A percentile compares a stretch with the other conserved stretches of the same genome.
These are phyloP conservation scores for Acyrthosiphon pisum DNA, from an alignment of 1,140 invertebrate genomes.

Conservation along the genomic window DNA sequence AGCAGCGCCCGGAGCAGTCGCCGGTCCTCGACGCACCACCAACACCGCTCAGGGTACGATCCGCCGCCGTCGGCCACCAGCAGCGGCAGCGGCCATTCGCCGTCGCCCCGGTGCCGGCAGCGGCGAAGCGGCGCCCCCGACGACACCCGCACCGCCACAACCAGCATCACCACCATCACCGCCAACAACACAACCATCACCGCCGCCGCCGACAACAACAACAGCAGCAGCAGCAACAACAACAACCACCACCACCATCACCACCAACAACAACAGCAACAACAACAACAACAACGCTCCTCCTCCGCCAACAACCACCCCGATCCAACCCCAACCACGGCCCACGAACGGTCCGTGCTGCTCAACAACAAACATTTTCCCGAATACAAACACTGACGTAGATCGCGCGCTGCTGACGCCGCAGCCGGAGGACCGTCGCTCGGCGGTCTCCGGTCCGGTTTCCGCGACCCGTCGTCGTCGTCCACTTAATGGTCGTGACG, in stretches of 20 bases:
- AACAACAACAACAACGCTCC: not conserved
- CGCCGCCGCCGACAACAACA: not conserved
- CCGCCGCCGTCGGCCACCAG: conserved; percentile 6
- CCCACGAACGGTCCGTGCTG: conserved; percentile 66
- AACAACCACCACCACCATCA: conserved; percentile 62
- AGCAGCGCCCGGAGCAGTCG: conserved; percentile 58
- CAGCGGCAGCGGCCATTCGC: conserved; percentile 32
- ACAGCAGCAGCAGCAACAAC: not conserved
- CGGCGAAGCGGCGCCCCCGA: conserved; percentile 61
- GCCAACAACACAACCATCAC: conserved; percentile 63
- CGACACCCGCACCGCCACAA: conserved; percentile 61
- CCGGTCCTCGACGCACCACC: conserved; percentile 27
- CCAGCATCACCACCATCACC: conserved; percentile 54
- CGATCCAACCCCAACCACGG: conserved; percentile 15
- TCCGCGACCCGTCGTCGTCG: too few relatives aligned
- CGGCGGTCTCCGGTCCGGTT: not conserved
- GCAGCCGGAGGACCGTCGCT: not conserved
- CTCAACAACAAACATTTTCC: conserved; percentile 65
- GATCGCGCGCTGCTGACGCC: conserved; percentile 32
- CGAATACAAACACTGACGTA: conserved; percentile 67
- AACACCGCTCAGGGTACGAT: conserved; percentile 10
- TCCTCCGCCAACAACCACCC: not conserved
- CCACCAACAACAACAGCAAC: not conserved
- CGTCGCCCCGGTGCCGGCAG: conserved; percentile 16
- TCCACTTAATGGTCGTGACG: not conserved